Evolutionary conservation across 2,113 vertebrate species (phyloP), one percentile per base, ranked within the genome.

Genomic region (Machaerirhynchus nigripectus): DNA sequence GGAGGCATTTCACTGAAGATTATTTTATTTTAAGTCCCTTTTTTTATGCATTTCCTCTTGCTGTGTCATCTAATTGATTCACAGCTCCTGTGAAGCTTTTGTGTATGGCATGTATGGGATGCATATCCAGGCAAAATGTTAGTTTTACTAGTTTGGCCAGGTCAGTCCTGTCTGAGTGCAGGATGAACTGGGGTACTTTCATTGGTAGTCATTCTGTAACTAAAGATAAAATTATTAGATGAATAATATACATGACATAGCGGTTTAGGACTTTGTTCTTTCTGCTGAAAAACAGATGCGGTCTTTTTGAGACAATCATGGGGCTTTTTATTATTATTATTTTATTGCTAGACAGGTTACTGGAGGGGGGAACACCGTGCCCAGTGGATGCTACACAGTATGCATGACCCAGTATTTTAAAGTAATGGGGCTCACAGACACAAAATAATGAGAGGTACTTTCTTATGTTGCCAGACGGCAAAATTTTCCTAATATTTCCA

Each of bases 11-110:
- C 60, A 76, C 85, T 93, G 90, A 92, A 92, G 80, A 90, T 94
- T 92, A 95, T 96, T 96, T 97, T 90, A 92, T 96, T 97, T 93
- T 76, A 93, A 75, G 76, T 81, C 37, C 71, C 74, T 85, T 82
- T 82, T 60, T 70, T 42, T 40, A 10, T 95, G 47, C 85, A 64
- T 94, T 94, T 96, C 87, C 83, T 95, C 83, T 95, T 95, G 90
- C 88, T 96, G 69, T 95, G 83, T 96, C 95, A 95, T 90, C 93
- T 93, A 87, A 93, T 90, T 94, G 90, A 92, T 95, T 90, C 80
- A 71, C 3, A 10, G 73, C 64, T 96, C 83, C 88, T 53, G n/a
- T 84, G 90, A 95, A 86, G 88, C 71, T 93, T 56, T 84, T 67
- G 37, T 31, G 47, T 52, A 49, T 82, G 44, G 87, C 70, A 59